phyloP scores from a whole-genome alignment of 2,113 vertebrate species.

The Bambusicola thoracicus region DNA sequence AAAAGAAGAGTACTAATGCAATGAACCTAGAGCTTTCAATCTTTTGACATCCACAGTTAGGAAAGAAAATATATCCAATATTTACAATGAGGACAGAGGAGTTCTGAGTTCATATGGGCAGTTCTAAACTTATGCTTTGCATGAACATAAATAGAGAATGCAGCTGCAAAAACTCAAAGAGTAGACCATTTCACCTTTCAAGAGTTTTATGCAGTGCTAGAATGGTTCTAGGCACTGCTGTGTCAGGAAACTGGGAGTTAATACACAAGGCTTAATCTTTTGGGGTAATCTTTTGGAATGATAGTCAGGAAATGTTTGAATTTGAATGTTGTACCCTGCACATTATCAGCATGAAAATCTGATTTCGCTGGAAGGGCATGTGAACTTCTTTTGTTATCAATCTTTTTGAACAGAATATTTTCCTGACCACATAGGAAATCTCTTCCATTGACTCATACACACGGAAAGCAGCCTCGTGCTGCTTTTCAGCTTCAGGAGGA shows the following conservation, averaged over 20 bases:
- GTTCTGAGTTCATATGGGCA: not conserved
- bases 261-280: not conserved
- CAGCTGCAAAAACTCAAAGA: not conserved
- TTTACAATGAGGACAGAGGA: not conserved
- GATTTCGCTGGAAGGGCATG: not conserved
- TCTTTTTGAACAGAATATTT: not conserved
- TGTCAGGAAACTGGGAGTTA: not conserved
- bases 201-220: not conserved
- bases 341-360: not conserved
- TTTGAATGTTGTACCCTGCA: not conserved
- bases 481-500: not conserved
- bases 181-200: not conserved
- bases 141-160: not conserved
- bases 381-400: not conserved
- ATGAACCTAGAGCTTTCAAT: not conserved
- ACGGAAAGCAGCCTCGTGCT: not conserved
- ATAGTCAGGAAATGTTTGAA: not conserved
- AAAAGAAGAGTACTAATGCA: not conserved
- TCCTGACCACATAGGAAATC: not conserved
- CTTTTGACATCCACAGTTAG: not conserved
- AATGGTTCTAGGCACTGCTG: not conserved
- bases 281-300: not conserved
- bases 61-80: not conserved
- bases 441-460: not conserved
- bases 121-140: not conserved